Base-by-base conservation (phyloP, 1,140 invertebrate species). In the Chelonus insularis region DNA sequence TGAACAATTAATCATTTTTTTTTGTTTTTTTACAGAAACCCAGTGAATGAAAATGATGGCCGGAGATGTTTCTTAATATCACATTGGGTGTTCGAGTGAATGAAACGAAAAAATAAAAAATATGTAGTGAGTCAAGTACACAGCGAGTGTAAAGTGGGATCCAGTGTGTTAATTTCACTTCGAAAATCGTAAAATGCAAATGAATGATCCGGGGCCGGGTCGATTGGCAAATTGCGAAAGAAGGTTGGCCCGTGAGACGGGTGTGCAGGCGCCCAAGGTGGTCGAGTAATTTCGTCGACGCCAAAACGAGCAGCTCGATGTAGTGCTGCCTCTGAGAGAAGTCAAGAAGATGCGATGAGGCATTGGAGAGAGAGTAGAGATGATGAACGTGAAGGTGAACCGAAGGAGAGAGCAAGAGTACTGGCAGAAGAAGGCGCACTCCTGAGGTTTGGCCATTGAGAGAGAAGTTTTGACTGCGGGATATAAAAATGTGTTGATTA, bases 401-500 rank as follows among this genome's bases (percentile, higher is more conserved):
- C 62, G 47, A 67, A 65, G 60, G 55, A 34, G 59, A 63, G 57
- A 54, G 54, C 14, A 32, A 64, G 56, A 60, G 12, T 23, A 12
- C 23, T 56, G 52, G 23, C 39, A 51, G 48, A 36, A 39, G 45
- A 55, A 34, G 61, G 50, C 54, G 63, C 67, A 62, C 67, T 66
- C 60, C 58, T 56, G 48, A 51, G 45, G 65, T 68, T 62, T 63
- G 66, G 65, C 72, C 76, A 80, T 78, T 78, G 74, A 76, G 77
- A 72, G 78, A 77, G 69, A 75, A 77, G 68, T 78, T 78, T 66
- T 72, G 75, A 72, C 72, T 73, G 71, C 69, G 67, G 75, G 75
- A 77, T 77, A 79, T 79, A 81, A 81, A 81, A 81, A 80, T 80
- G 77, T 78, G 79, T 81, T 81, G 79, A 81, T 81, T 81, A 81